These are phyloP conservation scores for Harmothoe impar DNA, from an alignment of 2,888 invertebrate genomes.

Conservation along the genomic window DNA sequence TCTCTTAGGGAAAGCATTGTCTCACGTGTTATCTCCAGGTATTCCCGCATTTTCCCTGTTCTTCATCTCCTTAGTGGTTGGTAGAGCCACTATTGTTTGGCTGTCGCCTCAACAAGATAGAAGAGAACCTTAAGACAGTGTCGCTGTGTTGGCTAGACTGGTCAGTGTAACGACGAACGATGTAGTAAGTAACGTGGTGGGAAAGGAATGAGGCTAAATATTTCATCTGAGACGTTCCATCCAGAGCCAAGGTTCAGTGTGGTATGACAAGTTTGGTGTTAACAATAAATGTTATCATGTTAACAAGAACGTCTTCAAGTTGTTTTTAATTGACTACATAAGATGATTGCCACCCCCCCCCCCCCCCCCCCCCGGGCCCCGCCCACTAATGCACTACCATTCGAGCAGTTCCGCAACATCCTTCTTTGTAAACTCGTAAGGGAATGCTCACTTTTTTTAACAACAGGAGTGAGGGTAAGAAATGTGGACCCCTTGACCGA, in stretches of 20 bases:
- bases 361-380: no score
- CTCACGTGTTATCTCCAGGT: not conserved
- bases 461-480: no score
- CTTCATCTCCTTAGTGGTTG: conserved; percentile 15
- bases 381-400: no score
- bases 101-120: not conserved
- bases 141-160: not conserved
- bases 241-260: conserved; percentile 64
- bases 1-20: not conserved
- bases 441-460: no score
- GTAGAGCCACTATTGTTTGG: conserved; percentile 34
- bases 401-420: no score
- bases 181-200: not conserved
- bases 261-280: conserved; percentile 63
- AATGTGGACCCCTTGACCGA: no score
- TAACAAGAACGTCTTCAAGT: not conserved
- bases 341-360: no score
- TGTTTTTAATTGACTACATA: no score
- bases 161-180: not conserved
- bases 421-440: no score
- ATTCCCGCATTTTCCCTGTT: not conserved
- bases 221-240: conserved; percentile 24
- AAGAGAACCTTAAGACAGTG: not conserved
- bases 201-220: not conserved
- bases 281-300: conserved; percentile 65